phyloP scores from a whole-genome alignment of 1,140 invertebrate species.

The Phthorimaea operculella region DNA sequence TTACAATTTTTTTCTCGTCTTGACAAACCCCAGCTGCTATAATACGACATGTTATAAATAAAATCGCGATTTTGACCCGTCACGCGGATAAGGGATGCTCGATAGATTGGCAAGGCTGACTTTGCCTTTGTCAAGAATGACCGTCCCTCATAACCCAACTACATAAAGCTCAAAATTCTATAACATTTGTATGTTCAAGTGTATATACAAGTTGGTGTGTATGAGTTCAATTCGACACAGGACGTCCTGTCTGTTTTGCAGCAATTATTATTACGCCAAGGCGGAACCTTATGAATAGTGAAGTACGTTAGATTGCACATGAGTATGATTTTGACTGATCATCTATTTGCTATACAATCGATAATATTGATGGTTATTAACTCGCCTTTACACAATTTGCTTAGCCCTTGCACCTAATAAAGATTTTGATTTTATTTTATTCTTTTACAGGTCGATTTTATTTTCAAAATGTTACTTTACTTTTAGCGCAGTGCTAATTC shows the following conservation, averaged over 20 bases:
- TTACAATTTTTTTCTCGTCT: conserved; percentile 54
- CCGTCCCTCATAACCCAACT: not conserved
- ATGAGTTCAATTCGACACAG: conserved; percentile 50
- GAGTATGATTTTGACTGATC: not conserved
- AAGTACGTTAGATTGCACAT: not conserved
- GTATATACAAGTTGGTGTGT: conserved; percentile 18
- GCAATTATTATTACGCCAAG: conserved; percentile 55
- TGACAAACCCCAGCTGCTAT: conserved; percentile 65
- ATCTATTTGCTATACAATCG: not conserved
- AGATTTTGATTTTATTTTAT: not conserved
- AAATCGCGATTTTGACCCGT: conserved; percentile 66
- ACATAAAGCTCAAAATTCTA: not conserved
- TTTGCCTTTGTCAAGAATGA: not conserved
- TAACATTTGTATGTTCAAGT: not conserved
- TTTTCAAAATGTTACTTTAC: no score
- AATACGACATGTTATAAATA: conserved; percentile 65
- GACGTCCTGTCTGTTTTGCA: conserved; percentile 61
- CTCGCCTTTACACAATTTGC: not conserved
- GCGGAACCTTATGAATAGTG: conserved; percentile 48
- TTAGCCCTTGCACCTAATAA: not conserved
- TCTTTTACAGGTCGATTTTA: not conserved
- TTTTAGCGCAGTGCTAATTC: no score
- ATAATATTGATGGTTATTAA: conserved; percentile 2
- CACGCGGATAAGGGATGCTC: conserved; percentile 55
- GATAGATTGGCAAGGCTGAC: conserved; percentile 17